These are phyloP conservation scores for Bombus superbus DNA, from an alignment of 1,140 invertebrate species.

Conservation along the genomic window DNA sequence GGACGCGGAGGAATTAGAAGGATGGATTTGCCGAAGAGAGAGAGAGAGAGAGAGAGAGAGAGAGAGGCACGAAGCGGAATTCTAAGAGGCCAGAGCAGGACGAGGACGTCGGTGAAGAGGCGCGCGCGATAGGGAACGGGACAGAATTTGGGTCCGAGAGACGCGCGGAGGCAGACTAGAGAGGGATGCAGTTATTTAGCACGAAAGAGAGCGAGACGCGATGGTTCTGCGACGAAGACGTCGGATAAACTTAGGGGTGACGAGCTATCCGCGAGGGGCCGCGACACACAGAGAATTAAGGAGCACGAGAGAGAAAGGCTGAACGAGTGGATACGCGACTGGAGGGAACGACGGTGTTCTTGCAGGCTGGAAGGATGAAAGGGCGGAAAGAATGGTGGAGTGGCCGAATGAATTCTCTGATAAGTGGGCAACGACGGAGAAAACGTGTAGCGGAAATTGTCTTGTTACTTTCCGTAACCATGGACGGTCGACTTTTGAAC, in stretches of 20 bases:
- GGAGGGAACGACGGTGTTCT: constrained; percentile 5
- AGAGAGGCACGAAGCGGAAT: background rate
- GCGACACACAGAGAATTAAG: constrained; percentile 7
- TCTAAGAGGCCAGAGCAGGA: constrained; percentile 21
- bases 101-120: background rate
- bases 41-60: background rate
- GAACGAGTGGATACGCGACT: background rate
- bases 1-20: constrained; percentile 44
- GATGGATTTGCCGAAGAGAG: constrained; percentile 14
- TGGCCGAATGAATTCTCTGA: background rate
- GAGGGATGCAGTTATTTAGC: constrained; percentile 2
- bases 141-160: constrained; percentile 1
- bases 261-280: background rate
- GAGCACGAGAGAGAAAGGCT: constrained; percentile 1
- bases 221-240: background rate
- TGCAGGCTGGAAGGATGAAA: background rate
- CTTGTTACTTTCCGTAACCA: background rate
- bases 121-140: background rate
- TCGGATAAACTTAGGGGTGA: background rate
- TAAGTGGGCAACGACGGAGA: background rate
- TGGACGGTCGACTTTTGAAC: background rate
- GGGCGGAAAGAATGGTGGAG: constrained; percentile 28
- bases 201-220: constrained; percentile 21
- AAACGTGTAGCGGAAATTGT: background rate
- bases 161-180: background rate